These are phyloP conservation scores for Gryllus bimaculatus DNA, from an alignment of 1,140 invertebrate species.

Conservation along the genomic window DNA sequence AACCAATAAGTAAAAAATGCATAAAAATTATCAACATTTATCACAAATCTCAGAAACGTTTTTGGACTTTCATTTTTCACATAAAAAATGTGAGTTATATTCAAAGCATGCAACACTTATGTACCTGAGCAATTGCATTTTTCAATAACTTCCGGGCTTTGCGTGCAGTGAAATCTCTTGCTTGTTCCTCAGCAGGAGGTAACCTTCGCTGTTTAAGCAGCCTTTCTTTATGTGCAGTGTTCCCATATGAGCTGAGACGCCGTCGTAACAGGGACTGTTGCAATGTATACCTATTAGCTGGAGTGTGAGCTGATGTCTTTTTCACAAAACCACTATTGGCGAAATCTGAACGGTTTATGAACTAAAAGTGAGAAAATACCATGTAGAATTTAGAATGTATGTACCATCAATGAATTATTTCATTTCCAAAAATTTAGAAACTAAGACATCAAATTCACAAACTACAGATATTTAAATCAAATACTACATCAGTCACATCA, in stretches of 20 bases:
- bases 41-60: no score
- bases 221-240: constrained; percentile 8
- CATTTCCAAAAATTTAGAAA: not conserved
- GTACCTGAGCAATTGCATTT: constrained; percentile 41
- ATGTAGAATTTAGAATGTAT: constrained; percentile 7
- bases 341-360: constrained; percentile 35
- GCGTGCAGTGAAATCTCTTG: constrained; percentile 22
- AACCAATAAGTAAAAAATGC: no score
- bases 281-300: constrained; percentile 13
- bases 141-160: constrained; percentile 42
- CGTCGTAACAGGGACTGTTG: constrained; percentile 14
- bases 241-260: constrained; percentile 1
- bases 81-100: no score
- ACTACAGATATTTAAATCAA: no score
- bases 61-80: no score
- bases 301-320: constrained; percentile 48
- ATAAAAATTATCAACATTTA: no score
- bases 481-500: no score
- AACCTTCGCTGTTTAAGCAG: constrained; percentile 13
- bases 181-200: constrained; percentile 12
- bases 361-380: constrained; percentile 17
- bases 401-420: not conserved
- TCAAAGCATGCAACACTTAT: not conserved
- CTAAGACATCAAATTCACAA: not conserved
- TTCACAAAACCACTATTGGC: constrained; percentile 47